phyloP scores from a whole-genome alignment of 2,113 vertebrate species.

The Pristiophorus japonicus region DNA sequence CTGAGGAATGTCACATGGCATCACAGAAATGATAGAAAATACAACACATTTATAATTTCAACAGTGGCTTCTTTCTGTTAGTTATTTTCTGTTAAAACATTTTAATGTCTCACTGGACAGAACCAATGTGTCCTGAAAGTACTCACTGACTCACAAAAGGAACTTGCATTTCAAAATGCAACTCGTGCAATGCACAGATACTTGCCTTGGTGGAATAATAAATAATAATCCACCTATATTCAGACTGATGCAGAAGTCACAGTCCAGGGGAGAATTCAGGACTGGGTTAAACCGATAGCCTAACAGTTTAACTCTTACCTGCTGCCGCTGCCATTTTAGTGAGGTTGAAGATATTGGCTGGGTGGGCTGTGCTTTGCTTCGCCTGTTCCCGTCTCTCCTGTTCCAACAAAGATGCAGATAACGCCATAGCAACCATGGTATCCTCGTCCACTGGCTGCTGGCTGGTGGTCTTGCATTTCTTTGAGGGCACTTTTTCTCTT shows the following conservation, averaged over 20 bases:
- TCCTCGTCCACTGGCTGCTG: constrained; percentile 64
- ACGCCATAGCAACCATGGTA: constrained; percentile 78
- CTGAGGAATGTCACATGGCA: background rate
- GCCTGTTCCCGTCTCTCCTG: constrained; percentile 43
- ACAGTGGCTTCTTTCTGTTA: background rate
- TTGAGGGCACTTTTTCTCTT: constrained; percentile 50
- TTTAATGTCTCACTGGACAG: background rate
- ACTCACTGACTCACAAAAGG: background rate
- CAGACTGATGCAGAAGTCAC: background rate
- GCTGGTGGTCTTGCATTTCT: constrained; percentile 60
- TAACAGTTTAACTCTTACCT: background rate
- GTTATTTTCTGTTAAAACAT: background rate
- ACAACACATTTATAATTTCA: background rate
- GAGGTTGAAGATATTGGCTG: background rate
- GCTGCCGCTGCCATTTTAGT: background rate
- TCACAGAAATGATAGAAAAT: background rate
- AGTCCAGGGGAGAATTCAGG: background rate
- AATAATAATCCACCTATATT: background rate
- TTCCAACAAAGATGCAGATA: constrained; percentile 79
- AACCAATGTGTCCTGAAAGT: background rate
- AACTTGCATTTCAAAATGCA: background rate
- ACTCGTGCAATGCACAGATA: background rate
- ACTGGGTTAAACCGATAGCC: background rate
- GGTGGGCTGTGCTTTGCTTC: background rate
- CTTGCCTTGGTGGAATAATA: background rate